Conservation (phyloP, 2,888 invertebrate species). For the Callosobruchus maculatus region DNA sequence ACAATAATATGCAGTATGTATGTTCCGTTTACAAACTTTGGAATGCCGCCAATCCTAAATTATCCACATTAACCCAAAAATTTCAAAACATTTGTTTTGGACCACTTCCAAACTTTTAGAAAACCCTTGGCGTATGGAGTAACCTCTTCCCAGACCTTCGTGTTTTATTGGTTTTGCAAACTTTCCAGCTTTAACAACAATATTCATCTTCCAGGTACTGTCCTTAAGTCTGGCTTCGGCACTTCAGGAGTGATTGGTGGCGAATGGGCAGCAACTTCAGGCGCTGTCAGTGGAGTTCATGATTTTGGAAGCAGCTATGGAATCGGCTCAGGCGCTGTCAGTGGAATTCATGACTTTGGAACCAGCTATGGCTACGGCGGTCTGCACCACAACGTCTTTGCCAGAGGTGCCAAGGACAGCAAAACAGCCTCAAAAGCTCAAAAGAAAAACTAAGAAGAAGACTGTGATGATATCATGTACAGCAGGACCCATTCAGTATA, state of each 20-base stretch:
- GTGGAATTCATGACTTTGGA: not conserved
- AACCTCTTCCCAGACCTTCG: too few relatives aligned
- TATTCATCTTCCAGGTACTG: not conserved
- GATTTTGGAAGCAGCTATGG: not conserved
- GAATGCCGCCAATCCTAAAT: too few relatives aligned
- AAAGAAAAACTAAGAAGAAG: not conserved
- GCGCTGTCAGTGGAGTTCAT: not conserved
- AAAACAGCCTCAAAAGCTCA: not conserved
- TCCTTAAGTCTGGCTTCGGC: not conserved
- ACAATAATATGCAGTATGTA: too few relatives aligned
- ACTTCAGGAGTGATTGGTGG: not conserved
- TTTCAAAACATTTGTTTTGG: too few relatives aligned
- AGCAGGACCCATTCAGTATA: not conserved
- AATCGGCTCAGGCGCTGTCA: not conserved
- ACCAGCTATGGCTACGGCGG: not conserved
- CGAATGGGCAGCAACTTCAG: not conserved
- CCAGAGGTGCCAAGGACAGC: slow-evolving; percentile 6
- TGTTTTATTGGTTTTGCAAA: too few relatives aligned
- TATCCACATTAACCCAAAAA: too few relatives aligned
- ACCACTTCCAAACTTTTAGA: too few relatives aligned
- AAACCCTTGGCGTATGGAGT: too few relatives aligned
- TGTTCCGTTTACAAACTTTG: too few relatives aligned
- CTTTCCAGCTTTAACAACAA: too few relatives aligned
- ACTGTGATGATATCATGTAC: not conserved
- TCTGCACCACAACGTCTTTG: slow-evolving; percentile 11